Evolutionary conservation across 2,888 invertebrate species (phyloP).

Genomic region (Geotrupes spiniger): DNA sequence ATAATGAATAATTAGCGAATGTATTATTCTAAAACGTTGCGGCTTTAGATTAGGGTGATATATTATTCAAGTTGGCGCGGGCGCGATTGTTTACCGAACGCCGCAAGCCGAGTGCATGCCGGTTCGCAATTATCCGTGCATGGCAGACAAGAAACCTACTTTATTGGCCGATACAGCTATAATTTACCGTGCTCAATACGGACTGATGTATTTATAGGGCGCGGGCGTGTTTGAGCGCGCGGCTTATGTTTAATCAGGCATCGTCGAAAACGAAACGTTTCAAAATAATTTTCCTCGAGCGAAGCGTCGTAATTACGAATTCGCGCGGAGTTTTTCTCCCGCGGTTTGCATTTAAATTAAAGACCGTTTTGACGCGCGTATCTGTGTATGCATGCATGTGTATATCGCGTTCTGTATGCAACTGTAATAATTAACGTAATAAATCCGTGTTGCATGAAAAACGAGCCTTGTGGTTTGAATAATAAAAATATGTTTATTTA

Average conservation of each 20-base stretch:
- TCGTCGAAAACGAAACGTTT: too few species aligned
- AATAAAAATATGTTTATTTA: too few species aligned
- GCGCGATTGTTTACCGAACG: slow-evolving; percentile 21
- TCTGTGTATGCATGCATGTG: too few species aligned
- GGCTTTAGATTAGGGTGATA: slow-evolving; percentile 23
- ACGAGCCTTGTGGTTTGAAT: too few species aligned
- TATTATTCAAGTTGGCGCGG: slow-evolving; percentile 23
- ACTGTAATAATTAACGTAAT: too few species aligned
- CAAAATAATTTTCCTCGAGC: too few species aligned
- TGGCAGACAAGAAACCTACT: slow-evolving; percentile 19
- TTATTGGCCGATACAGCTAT: slow-evolving; percentile 26
- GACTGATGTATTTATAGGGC: slow-evolving; percentile 30
- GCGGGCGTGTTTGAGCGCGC: slow-evolving; percentile 22
- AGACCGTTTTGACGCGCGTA: too few species aligned
- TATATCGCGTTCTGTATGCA: too few species aligned
- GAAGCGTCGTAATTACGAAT: too few species aligned
- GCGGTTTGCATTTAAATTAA: too few species aligned
- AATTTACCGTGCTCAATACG: slow-evolving; percentile 24
- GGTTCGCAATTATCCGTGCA: slow-evolving; percentile 17
- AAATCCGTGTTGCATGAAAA: too few species aligned
- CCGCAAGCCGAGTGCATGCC: slow-evolving; percentile 11
- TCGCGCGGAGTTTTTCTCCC: too few species aligned
- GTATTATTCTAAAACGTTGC: slow-evolving; percentile 16
- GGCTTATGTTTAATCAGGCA: slow-evolving; percentile 20
- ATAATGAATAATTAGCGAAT: slow-evolving; percentile 17